Base-by-base conservation (phyloP, 2,113 vertebrate genomes). In the Kobus ellipsiprymnus region DNA sequence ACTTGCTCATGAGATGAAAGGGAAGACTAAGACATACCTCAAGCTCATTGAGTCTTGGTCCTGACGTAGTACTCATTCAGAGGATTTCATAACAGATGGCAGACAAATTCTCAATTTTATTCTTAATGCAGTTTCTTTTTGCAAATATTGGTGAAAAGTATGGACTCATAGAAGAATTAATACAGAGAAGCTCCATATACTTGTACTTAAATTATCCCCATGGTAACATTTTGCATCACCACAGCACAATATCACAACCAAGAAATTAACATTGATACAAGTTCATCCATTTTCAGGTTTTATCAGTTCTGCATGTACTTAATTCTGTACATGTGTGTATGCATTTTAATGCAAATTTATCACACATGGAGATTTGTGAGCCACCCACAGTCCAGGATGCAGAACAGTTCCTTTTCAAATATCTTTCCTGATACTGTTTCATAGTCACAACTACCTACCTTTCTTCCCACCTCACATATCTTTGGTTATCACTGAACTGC, bases 171-270 rank as follows among this genome's bases (percentile, higher is more conserved):
- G 30, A 7, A 44, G 4, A 78, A 64, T 11, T 27, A 71, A 29
- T 36, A 59, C 16, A 54, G 3, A 52, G 50, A 90, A 5, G 30
- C 17, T 77, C 16, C 3, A 14, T 55, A 27, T 4, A 11, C 5
- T 16, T 23, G 40, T 19, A 48, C 5, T 19, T 54, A 77, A 25
- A 33, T 54, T 33, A 10, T 17, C 29, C 17, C 8, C 2, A 6
- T 3, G 6, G 10, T 33, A 19, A n/a, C 8, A n/a, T 25, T 33
- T 59, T n/a, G 2, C 2, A 17, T 30, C 9, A 17, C 2, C 25
- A 2, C 1, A 25, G 7, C 50, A 52, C 36, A 85, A 59, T n/a
- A 16, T 44, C 7, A 29, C 55, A 85, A 44, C 21, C 9, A 44
- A 13, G 13, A 80, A 67, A 46, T 40, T 36, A 16, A 7, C 33